phyloP scores from a whole-genome alignment of 2,113 vertebrate genomes.

The Danio rerio region DNA sequence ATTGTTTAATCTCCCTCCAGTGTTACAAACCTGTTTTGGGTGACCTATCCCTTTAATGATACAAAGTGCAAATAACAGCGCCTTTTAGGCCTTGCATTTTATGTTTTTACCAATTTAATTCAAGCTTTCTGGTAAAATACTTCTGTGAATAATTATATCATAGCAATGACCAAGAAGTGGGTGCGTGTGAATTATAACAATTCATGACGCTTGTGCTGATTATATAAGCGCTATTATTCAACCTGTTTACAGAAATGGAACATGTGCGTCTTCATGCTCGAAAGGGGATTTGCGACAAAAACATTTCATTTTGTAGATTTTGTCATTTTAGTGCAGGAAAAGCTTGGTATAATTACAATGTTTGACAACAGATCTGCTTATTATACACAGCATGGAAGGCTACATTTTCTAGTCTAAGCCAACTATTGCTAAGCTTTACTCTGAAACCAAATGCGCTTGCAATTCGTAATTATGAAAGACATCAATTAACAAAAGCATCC shows the following conservation, averaged over 20 bases:
- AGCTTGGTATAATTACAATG: slow-evolving; percentile 31
- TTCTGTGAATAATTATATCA: neutral
- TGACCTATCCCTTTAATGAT: neutral
- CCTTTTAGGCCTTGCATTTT: neutral
- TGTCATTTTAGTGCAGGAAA: slow-evolving; percentile 17
- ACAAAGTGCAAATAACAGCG: neutral
- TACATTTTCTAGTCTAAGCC: slow-evolving; percentile 9
- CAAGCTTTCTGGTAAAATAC: neutral
- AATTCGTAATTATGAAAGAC: neutral
- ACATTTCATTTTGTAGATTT: neutral
- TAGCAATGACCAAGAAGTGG: neutral
- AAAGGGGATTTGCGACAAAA: neutral
- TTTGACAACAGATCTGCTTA: slow-evolving; percentile 36
- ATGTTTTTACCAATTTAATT: neutral
- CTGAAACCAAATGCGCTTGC: neutral
- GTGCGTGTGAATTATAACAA: slow-evolving; percentile 2
- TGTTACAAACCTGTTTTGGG: too few relatives aligned
- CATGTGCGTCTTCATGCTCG: neutral
- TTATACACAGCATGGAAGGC: neutral
- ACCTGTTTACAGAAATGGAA: neutral
- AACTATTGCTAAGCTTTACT: neutral
- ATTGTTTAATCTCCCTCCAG: too few relatives aligned
- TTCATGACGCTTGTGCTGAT: neutral
- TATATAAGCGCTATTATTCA: neutral
- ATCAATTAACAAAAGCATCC: neutral